Base-by-base conservation (phyloP, 2,113 vertebrate genomes). In the Pseudopipra pipra region DNA sequence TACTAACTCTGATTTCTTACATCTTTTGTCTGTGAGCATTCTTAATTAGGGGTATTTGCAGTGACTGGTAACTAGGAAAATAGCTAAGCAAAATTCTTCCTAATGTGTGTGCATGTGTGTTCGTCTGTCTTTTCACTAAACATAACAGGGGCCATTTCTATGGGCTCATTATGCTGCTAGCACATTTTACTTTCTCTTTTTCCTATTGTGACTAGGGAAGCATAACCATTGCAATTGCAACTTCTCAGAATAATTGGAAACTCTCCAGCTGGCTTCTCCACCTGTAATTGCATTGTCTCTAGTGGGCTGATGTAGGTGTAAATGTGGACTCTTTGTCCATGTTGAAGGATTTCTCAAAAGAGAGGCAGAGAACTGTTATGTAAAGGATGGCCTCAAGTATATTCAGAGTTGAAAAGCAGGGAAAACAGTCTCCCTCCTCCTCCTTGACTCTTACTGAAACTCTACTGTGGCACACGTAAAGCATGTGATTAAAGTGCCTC, bases 241-340 rank as follows among this genome's bases (percentile, higher is more conserved):
- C n/a, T 83, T 59, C 49, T 63, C 86, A 89, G 67, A 70, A 66
- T 96, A 97, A 96, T 15, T 95, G 91, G 84, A 89, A 79, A 70
- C 55, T 75, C 85, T 90, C 56, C 92, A 90, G 33, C 14, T 76
- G 62, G 61, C 49, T 81, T 88, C 59, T 89, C 88, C 51, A 80
- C 65, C 85, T 93, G 65, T 65, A 91, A 91, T 63, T 83, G 54
- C 20, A 5, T 62, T 62, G 31, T 67, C 70, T 68, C 58, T 46
- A 31, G 41, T 44, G 75, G 56, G 73, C 1, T 85, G 80, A 46
- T 73, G 58, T n/a, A 76, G 73, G 43, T 90, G 31, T 72, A 86
- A 95, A 54, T 54, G 70, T 47, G 65, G 87, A 65, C 27, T 87
- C 13, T 7, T 65, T 72, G 62, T 47, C 55, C 77, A 18, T 78